Conservation (phyloP, 53 echinoderm and acorn worm genomes). For the Stichopus horrens region DNA sequence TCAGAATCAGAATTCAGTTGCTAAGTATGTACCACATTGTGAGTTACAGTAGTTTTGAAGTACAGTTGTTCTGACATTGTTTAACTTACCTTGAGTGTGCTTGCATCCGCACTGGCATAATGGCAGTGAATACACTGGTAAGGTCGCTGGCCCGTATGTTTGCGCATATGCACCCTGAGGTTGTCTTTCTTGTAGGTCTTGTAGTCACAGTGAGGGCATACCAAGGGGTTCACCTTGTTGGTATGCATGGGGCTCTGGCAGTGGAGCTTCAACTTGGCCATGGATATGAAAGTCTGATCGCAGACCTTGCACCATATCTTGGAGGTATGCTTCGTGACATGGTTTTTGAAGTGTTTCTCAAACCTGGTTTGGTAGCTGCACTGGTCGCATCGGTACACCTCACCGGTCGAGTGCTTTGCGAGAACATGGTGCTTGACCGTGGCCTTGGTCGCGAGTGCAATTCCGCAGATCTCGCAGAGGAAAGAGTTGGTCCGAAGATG, state of each 20-base stretch:
- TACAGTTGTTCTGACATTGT: not conserved
- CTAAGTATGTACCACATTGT: not conserved
- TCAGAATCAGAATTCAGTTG: not conserved
- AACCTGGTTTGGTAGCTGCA: conserved; percentile 81
- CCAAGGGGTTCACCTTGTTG: conserved; percentile 81
- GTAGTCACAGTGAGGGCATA: conserved; percentile 91
- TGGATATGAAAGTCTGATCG: conserved; percentile 71
- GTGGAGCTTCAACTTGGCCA: conserved; percentile 66
- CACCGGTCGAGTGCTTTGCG: conserved; percentile 60
- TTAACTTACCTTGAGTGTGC: conserved; percentile 82
- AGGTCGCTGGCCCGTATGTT: conserved; percentile 86
- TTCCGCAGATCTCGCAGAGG: conserved; percentile 93
- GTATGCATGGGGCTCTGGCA: conserved; percentile 82
- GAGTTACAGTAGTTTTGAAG: not conserved
- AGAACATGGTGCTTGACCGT: conserved; percentile 77
- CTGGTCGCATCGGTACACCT: conserved; percentile 55
- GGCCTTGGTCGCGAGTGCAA: conserved; percentile 72
- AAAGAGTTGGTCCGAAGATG: conserved; percentile 67
- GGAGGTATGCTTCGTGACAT: conserved; percentile 62
- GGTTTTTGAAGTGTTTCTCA: conserved; percentile 63
- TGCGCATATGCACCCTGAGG: conserved; percentile 87
- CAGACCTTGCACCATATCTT: conserved; percentile 77
- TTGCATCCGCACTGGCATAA: conserved; percentile 89
- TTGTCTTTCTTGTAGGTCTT: conserved; percentile 89
- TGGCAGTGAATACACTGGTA: conserved; percentile 79